These are phyloP conservation scores for Odontothrips loti DNA, from an alignment of 2,888 invertebrate genomes.

Conservation along the genomic window DNA sequence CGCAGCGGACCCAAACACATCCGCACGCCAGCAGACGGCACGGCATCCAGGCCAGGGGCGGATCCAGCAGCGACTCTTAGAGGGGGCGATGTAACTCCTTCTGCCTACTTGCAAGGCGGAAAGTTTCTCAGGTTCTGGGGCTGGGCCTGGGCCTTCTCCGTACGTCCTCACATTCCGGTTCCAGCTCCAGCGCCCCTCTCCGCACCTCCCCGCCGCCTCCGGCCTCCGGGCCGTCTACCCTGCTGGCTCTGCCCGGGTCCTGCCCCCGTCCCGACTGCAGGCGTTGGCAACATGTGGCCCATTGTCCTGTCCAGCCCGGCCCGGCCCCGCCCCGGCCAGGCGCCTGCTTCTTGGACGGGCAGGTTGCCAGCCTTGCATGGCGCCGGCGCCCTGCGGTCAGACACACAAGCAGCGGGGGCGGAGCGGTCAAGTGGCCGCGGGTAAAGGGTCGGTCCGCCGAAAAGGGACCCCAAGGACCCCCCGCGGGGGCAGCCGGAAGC, in stretches of 20 bases:
- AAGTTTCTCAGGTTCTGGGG: too few relatives aligned
- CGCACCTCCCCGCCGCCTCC: neutral
- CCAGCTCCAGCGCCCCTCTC: neutral
- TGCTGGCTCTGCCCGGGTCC: neutral
- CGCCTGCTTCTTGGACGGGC: neutral
- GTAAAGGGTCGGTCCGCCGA: neutral
- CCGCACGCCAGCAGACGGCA: neutral
- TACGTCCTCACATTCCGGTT: too few relatives aligned
- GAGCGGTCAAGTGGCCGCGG: neutral
- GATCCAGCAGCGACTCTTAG: too few relatives aligned
- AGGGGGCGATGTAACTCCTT: too few relatives aligned
- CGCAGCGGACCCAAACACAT: neutral
- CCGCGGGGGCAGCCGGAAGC: too few relatives aligned
- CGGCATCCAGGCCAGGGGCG: neutral
- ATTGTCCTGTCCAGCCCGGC: neutral
- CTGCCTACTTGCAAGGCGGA: too few relatives aligned
- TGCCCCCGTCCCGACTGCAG: too few relatives aligned
- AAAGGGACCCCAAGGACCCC: too few relatives aligned
- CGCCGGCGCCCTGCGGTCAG: too few relatives aligned
- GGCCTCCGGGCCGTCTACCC: neutral
- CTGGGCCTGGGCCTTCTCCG: neutral
- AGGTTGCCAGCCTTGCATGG: neutral
- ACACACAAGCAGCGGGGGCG: neutral
- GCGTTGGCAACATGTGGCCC: constrained; percentile 2
- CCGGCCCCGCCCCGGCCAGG: neutral